Percentiles rank a stretch among this genome's conserved stretches.
Evolutionary conservation across 2,797 vertebrate species (phyloP).

Genomic region (Pipistrellus pygmaeus): DNA sequence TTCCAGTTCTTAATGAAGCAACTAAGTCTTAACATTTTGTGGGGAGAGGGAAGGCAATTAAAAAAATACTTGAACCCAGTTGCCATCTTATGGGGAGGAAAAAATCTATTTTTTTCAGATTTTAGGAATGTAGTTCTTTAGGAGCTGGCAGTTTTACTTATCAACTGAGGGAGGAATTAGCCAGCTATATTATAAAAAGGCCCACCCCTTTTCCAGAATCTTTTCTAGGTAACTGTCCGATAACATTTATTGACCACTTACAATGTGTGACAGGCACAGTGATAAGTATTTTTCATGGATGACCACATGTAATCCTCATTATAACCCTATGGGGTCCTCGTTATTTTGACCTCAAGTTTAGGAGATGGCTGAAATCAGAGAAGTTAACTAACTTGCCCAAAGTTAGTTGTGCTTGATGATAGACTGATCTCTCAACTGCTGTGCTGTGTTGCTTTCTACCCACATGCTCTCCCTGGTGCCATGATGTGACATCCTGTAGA

Average conservation of each 20-base stretch:
- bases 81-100: background rate
- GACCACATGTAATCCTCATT: background rate
- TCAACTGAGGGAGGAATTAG: background rate
- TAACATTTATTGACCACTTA: constrained; percentile 36
- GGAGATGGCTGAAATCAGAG: constrained; percentile 43
- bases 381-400: constrained; percentile 3
- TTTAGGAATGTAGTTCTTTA: constrained; percentile 29
- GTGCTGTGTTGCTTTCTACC: background rate
- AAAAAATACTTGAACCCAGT: background rate
- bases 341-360: constrained; percentile 33
- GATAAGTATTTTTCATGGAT: constrained; percentile 6
- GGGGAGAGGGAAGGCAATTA: background rate
- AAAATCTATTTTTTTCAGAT: background rate
- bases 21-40: background rate
- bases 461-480: background rate
- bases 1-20: constrained; percentile 9
- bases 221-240: background rate
- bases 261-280: background rate
- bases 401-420: background rate
- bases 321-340: background rate
- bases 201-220: background rate
- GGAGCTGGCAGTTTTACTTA: constrained; percentile 35
- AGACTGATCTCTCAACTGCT: constrained; percentile 4
- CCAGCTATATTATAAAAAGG: background rate
- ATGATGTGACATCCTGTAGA: background rate